Percentiles rank a stretch among this genome's conserved stretches.
phyloP scores from a whole-genome alignment of 2,888 invertebrate species.

The Prosopocoilus inquinatus region DNA sequence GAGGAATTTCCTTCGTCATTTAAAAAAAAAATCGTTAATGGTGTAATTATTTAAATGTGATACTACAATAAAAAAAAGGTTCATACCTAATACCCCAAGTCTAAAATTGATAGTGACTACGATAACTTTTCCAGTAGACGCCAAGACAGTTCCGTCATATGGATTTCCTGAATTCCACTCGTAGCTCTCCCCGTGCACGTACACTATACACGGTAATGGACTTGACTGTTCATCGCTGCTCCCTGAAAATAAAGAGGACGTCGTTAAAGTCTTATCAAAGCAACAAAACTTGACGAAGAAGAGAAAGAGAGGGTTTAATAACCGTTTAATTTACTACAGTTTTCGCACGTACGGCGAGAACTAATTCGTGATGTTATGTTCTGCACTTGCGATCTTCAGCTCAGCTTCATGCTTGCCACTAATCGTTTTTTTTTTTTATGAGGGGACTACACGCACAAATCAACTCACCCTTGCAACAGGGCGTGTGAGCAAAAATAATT shows the following conservation, averaged over 20 bases:
- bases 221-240: conserved; percentile 54
- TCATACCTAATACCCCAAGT: conserved; percentile 82
- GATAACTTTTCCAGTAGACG: conserved; percentile 86
- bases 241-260: conserved; percentile 47
- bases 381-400: too few relatives aligned
- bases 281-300: not conserved
- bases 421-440: too few relatives aligned
- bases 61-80: conserved; percentile 22
- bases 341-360: too few relatives aligned
- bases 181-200: conserved; percentile 93
- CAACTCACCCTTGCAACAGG: too few relatives aligned
- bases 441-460: too few relatives aligned
- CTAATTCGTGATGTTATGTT: too few relatives aligned
- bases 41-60: not conserved
- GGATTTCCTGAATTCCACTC: conserved; percentile 97
- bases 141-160: conserved; percentile 93
- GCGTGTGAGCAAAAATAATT: too few relatives aligned
- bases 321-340: not conserved
- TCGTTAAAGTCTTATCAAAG: not conserved
- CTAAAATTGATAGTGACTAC: conserved; percentile 91
- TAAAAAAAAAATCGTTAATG: not conserved
- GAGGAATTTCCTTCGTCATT: not conserved
- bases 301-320: not conserved
- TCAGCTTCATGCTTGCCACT: too few relatives aligned
- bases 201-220: conserved; percentile 78